Base-by-base conservation (phyloP, 2,113 vertebrate species). In the Actenoides lindsayi region DNA sequence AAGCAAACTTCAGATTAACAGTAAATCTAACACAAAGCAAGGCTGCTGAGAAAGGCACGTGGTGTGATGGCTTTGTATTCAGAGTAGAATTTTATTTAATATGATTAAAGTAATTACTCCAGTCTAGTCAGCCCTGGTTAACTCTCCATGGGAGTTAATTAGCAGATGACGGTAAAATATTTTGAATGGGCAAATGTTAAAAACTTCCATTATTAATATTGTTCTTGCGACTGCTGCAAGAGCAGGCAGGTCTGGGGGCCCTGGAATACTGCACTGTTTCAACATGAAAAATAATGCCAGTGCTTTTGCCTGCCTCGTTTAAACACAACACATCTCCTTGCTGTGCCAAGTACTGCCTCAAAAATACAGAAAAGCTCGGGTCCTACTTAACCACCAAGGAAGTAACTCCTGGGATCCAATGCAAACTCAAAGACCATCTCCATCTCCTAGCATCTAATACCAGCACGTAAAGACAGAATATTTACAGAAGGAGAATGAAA, bases 31-130 rank as follows among this genome's bases (percentile, higher is more conserved):
- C 13, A 62, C 37, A 60, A 51, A 83, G 44, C 35, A 78, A 76
- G 1, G 24, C 69, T 67, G 65, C 88, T 62, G 16, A 64, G 51
- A 90, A 67, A 56, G 4, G 19, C 79, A 82, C n/a, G 1, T 16
- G 50, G 23, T 59, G 48, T 0, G 1, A 59, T 7, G n/a, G 35
- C 87, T 96, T 57, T 83, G 63, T 78, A 65, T 83, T 67, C 81
- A 83, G 56, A 64, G 33, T 1, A 46, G 21, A 81, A 79, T 70
- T 2, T 0, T 62, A 82, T 53, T 84, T 95, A 96, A 96, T 57
- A 87, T 81, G 84, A 87, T 91, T 91, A 87, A 81, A 92, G 44
- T 89, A 96, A 95, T 95, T 95, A 83, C 76, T 57, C 74, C 79
- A 50, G 67, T 75, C 83, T 83, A 91, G 86, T 86, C 89, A 93